Conservation (phyloP, 2,888 invertebrate genomes). For the Pyrrhia umbra region DNA sequence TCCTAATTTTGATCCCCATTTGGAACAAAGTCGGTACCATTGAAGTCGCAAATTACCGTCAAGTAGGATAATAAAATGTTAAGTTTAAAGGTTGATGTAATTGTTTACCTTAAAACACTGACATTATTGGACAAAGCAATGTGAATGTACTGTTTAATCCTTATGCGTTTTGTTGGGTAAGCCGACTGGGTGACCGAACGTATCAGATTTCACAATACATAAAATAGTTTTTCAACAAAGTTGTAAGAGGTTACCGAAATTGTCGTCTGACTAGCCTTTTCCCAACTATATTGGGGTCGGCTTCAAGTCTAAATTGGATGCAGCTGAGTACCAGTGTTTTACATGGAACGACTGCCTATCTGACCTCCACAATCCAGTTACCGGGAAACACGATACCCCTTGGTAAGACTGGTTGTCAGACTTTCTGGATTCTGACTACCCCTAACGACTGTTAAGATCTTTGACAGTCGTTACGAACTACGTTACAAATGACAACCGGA, state of each 20-base stretch:
- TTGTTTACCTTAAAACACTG: slow-evolving; percentile 21
- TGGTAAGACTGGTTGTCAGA: too few species aligned
- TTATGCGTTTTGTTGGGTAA: background rate
- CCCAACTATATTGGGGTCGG: too few species aligned
- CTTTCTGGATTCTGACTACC: too few species aligned
- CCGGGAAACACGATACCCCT: too few species aligned
- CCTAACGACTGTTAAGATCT: too few species aligned
- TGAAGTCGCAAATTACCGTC: slow-evolving; percentile 15
- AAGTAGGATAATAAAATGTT: slow-evolving; percentile 30
- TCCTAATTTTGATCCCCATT: slow-evolving; percentile 17
- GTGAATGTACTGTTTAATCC: slow-evolving; percentile 1
- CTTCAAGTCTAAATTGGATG: too few species aligned
- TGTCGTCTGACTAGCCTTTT: background rate
- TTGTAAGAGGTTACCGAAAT: background rate
- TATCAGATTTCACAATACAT: background rate
- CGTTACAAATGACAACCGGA: too few species aligned
- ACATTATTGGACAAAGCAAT: slow-evolving; percentile 13
- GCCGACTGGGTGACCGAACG: background rate
- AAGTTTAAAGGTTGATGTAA: slow-evolving; percentile 28
- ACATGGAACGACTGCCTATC: too few species aligned
- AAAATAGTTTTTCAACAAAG: too few species aligned
- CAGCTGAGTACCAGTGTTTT: too few species aligned
- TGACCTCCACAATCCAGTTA: too few species aligned
- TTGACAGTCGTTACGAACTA: too few species aligned
- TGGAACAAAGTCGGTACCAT: slow-evolving; percentile 24